Percentiles rank a stretch among this genome's conserved stretches.
phyloP scores from a whole-genome alignment of 2,888 invertebrate genomes.

The Monopis laevigella region DNA sequence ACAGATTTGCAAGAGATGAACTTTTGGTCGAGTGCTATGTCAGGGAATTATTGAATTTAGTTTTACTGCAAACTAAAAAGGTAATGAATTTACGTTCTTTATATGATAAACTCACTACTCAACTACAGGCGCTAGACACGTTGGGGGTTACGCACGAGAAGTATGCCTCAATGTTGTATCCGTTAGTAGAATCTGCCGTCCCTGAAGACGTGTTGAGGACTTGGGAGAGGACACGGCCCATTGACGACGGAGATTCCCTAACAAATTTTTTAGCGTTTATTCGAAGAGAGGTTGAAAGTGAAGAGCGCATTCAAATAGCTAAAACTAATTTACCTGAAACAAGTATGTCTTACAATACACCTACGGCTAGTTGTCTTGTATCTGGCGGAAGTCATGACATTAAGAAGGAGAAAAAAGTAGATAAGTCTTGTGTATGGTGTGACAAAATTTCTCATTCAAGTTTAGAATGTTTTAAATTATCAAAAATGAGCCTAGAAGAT shows the following conservation, averaged over 20 bases:
- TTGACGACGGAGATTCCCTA: not conserved
- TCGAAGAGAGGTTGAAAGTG: not conserved
- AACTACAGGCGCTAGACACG: not conserved
- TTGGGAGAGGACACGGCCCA: too few relatives aligned
- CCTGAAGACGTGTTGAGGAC: too few relatives aligned
- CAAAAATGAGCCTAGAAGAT: not conserved
- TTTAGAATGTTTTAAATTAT: not conserved
- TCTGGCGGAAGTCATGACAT: not conserved
- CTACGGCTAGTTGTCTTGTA: not conserved
- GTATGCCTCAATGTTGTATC: too few relatives aligned
- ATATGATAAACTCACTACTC: not conserved
- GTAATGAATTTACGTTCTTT: not conserved
- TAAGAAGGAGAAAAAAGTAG: not conserved
- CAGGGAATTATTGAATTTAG: not conserved
- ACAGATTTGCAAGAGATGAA: too few relatives aligned
- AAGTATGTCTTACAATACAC: not conserved
- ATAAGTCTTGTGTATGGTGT: not conserved
- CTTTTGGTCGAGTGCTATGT: too few relatives aligned
- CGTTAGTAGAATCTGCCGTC: too few relatives aligned
- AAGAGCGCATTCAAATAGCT: not conserved
- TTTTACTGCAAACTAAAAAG: not conserved
- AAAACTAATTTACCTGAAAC: not conserved
- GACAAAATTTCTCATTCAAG: not conserved
- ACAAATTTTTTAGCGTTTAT: not conserved
- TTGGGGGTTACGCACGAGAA: too few relatives aligned